Evolutionary conservation across 92 coral and sea anemone genomes (phyloP).

Genomic region (Diadumene lineata): DNA sequence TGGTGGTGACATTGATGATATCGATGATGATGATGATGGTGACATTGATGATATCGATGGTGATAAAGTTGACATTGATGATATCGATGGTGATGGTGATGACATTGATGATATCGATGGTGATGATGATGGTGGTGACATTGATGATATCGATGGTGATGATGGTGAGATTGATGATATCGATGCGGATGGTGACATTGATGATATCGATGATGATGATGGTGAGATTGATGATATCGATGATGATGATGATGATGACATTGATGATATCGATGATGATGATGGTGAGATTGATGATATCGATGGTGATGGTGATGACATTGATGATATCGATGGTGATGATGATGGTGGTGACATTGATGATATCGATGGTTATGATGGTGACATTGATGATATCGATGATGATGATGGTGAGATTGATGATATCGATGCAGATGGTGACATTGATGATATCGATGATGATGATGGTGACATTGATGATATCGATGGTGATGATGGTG

Average conservation of each 20-base stretch:
- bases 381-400: not conserved
- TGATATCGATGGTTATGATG: not conserved
- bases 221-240: not conserved
- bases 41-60: not conserved
- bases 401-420: not conserved
- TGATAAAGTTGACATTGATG: not conserved
- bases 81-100: slow-evolving; percentile 4
- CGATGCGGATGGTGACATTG: not conserved
- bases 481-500: not conserved
- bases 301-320: not conserved
- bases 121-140: not conserved
- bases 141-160: not conserved
- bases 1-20: not conserved
- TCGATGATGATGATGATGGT: slow-evolving; percentile 11
- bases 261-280: not conserved
- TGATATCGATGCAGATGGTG: not conserved
- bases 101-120: not conserved
- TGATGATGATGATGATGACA: not conserved
- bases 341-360: not conserved
- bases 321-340: not conserved
- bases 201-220: not conserved
- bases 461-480: not conserved
- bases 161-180: not conserved
- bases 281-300: not conserved
- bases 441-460: not conserved